Evolutionary conservation across 2,113 vertebrate genomes (phyloP).

Genomic region (Suncus etruscus): DNA sequence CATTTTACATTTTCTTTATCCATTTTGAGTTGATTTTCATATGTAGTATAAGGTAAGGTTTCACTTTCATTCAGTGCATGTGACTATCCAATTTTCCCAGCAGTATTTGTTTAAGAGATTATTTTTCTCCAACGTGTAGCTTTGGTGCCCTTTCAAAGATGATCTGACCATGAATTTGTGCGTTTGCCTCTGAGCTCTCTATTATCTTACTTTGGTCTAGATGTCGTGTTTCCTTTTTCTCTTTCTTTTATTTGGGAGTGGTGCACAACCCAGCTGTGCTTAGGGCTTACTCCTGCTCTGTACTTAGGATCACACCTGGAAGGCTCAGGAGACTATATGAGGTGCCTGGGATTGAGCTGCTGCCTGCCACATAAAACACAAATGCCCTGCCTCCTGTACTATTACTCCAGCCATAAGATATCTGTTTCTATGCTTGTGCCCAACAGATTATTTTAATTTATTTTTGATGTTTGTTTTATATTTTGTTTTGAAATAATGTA

Average conservation of each 20-base stretch:
- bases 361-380: no score
- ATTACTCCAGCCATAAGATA: no score
- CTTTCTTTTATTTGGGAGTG: no score
- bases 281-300: no score
- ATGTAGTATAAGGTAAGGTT: background rate
- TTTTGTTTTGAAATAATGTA: background rate
- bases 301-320: no score
- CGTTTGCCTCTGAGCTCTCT: background rate
- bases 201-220: no score
- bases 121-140: background rate
- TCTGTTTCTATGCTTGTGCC: background rate
- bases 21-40: slow-evolving; percentile 15
- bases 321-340: no score
- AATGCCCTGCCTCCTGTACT: no score
- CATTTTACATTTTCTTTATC: background rate
- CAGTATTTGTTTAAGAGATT: background rate
- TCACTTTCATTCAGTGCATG: background rate
- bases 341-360: no score
- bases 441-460: background rate
- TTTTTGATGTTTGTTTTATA: background rate
- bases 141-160: background rate
- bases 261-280: no score
- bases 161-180: background rate
- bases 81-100: background rate
- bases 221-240: no score